phyloP scores from a whole-genome alignment of 2,888 invertebrate species.

The Erebia ligea region DNA sequence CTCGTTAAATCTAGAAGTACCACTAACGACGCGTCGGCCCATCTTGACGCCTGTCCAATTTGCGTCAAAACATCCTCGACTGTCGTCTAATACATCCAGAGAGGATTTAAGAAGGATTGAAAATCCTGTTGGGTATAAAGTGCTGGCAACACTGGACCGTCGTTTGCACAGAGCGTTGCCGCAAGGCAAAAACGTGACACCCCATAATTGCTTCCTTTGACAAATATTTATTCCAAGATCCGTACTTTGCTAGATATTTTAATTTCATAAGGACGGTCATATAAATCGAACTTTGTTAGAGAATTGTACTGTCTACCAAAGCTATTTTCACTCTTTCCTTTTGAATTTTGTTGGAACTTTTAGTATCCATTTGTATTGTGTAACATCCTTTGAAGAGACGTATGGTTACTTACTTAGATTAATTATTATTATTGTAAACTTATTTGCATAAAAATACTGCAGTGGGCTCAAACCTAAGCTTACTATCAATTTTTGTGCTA shows the following conservation, averaged over 20 bases:
- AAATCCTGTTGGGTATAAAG: conserved; percentile 24
- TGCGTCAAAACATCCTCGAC: conserved; percentile 58
- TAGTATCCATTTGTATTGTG: too few relatives aligned
- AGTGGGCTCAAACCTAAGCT: too few relatives aligned
- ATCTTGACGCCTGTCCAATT: conserved; percentile 72
- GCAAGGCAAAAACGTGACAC: conserved; percentile 12
- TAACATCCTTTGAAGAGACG: too few relatives aligned
- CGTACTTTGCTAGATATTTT: neutral
- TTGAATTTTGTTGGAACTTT: too few relatives aligned
- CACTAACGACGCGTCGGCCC: conserved; percentile 55
- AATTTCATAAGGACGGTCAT: neutral
- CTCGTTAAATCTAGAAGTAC: conserved; percentile 66
- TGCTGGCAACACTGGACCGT: neutral
- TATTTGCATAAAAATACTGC: too few relatives aligned
- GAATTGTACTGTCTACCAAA: too few relatives aligned
- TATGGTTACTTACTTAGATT: too few relatives aligned
- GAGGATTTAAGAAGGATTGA: conserved; percentile 34
- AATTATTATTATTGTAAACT: too few relatives aligned
- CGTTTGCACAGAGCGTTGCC: conserved; percentile 8
- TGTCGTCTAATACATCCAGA: conserved; percentile 38
- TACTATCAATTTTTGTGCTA: too few relatives aligned
- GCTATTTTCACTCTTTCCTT: too few relatives aligned
- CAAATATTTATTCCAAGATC: conserved; percentile 11
- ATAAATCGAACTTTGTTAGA: neutral
- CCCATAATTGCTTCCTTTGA: conserved; percentile 11